Percentiles rank a stretch among this genome's conserved stretches.
Conservation (phyloP, 37 sponge, comb jelly and placozoan genomes). For the Hexactinellida sp. region DNA sequence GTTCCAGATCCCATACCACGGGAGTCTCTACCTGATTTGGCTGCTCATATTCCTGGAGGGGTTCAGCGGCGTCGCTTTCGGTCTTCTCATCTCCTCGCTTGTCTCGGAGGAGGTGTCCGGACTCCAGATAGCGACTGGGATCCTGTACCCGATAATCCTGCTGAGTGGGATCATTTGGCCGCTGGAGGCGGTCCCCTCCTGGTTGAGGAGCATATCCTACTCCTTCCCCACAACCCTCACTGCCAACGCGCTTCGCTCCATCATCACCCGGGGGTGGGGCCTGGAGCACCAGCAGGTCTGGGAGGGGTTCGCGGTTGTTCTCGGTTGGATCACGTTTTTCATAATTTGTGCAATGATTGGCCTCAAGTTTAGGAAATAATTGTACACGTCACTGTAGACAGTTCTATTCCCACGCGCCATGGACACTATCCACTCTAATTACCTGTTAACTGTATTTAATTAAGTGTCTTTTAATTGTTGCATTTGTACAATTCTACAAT, state of each 20-base stretch:
- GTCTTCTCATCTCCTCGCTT: slow-evolving; percentile 49
- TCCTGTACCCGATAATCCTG: slow-evolving; percentile 46
- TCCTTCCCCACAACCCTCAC: slow-evolving; percentile 47
- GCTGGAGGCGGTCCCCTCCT: slow-evolving; percentile 52
- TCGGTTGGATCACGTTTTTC: slow-evolving; percentile 48
- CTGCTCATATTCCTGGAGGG: background rate
- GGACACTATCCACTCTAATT: too few relatives aligned
- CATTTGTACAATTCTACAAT: too few relatives aligned
- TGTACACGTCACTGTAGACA: too few relatives aligned
- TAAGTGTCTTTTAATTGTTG: too few relatives aligned
- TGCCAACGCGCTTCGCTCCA: slow-evolving; percentile 55
- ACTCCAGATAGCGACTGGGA: slow-evolving; percentile 36
- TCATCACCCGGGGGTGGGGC: slow-evolving; percentile 78
- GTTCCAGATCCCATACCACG: slow-evolving; percentile 1
- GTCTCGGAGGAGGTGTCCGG: slow-evolving; percentile 39
- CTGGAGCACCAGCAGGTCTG: slow-evolving; percentile 37
- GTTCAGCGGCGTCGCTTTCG: slow-evolving; percentile 14
- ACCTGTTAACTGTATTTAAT: too few relatives aligned
- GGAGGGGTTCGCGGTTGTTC: slow-evolving; percentile 43
- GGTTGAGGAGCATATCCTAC: slow-evolving; percentile 43
- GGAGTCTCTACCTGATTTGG: background rate
- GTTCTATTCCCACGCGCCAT: too few relatives aligned
- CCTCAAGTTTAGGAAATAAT: slow-evolving; percentile 40
- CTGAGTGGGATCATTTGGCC: slow-evolving; percentile 85
- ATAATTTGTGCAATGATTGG: slow-evolving; percentile 36